phyloP scores from a whole-genome alignment of 2,113 vertebrate species.

The Pseudorectes ferrugineus region DNA sequence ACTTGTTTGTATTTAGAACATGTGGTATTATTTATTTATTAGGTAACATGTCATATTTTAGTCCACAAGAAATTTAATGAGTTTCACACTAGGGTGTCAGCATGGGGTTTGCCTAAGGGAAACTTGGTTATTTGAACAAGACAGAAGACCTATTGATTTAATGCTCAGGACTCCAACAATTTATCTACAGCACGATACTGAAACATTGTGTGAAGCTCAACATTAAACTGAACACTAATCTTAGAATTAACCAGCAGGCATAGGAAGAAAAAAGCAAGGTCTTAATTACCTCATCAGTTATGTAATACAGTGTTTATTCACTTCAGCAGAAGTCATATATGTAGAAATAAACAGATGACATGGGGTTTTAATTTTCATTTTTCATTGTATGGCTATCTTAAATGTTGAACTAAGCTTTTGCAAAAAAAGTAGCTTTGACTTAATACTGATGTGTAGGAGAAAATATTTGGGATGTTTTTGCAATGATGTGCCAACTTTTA shows the following conservation, averaged over 20 bases:
- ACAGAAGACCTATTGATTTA: slow-evolving; percentile 33
- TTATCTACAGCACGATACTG: not conserved
- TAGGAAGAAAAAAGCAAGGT: not conserved
- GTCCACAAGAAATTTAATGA: slow-evolving; percentile 6
- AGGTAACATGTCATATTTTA: slow-evolving; percentile 15
- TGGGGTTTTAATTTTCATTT: not conserved
- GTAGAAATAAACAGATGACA: not conserved
- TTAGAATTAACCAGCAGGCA: slow-evolving; percentile 20
- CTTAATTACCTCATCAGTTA: not conserved
- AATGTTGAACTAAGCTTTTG: not conserved
- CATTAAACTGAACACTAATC: slow-evolving; percentile 22
- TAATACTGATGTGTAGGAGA: not conserved
- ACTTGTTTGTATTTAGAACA: not conserved
- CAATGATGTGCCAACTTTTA: not conserved
- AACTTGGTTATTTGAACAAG: slow-evolving; percentile 7
- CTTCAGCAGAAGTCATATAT: not conserved
- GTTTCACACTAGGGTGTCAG: not conserved
- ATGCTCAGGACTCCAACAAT: not conserved
- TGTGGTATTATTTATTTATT: not conserved
- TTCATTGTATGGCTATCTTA: not conserved
- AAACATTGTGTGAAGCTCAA: not conserved
- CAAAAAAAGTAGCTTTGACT: not conserved
- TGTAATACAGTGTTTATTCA: not conserved
- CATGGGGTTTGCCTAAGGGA: not conserved
- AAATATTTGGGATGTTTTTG: not conserved